Evolutionary conservation across 2,113 vertebrate species (phyloP).

Genomic region (Aptenodytes patagonicus): DNA sequence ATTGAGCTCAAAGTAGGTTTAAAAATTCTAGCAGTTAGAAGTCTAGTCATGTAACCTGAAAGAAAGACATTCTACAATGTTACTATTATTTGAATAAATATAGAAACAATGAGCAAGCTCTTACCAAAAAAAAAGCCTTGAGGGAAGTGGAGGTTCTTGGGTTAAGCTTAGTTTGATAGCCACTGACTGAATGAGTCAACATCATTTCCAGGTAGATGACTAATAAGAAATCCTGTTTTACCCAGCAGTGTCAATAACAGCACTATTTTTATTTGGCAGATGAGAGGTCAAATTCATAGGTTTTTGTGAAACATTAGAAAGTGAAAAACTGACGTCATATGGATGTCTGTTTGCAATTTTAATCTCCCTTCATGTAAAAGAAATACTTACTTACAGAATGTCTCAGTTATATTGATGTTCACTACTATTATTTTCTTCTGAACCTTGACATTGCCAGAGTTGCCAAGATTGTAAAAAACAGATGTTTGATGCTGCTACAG

Average conservation of each 20-base stretch:
- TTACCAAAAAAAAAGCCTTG: neutral
- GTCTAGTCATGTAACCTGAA: neutral
- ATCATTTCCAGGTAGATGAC: neutral
- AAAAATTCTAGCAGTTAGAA: neutral
- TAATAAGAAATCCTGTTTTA: neutral
- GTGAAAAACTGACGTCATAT: neutral
- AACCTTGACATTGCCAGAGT: neutral
- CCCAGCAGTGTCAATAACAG: neutral
- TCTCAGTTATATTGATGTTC: neutral
- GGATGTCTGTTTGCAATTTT: neutral
- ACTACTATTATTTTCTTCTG: neutral
- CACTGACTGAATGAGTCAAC: neutral
- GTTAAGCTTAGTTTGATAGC: neutral
- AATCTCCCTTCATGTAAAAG: neutral
- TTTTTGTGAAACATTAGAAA: neutral
- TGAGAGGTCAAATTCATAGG: neutral
- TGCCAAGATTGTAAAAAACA: neutral
- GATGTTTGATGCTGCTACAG: neutral
- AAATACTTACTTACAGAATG: neutral
- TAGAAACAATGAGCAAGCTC: neutral
- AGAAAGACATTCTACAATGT: neutral
- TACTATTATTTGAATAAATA: neutral
- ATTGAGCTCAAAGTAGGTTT: neutral
- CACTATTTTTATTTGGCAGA: neutral
- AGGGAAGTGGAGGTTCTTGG: neutral